Percentiles rank a stretch among this genome's conserved stretches.
These are phyloP conservation scores for Himalopsyche japonica DNA, from an alignment of 2,888 invertebrate species.

Conservation along the genomic window DNA sequence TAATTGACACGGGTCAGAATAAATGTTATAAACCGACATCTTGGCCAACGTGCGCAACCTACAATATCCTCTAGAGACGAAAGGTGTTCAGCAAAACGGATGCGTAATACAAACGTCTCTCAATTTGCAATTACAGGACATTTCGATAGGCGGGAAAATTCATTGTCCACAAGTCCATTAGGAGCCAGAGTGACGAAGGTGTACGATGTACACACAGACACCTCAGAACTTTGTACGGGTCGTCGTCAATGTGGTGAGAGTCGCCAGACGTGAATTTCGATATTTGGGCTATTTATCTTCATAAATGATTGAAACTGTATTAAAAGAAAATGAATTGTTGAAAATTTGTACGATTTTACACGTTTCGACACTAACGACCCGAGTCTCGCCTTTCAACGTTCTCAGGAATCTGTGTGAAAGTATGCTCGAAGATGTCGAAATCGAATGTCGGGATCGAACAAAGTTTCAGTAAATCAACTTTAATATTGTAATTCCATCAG, in stretches of 20 bases:
- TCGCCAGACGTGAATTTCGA: background rate
- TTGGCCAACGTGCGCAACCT: background rate
- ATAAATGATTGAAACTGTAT: no score
- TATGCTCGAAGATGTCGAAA: no score
- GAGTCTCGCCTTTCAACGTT: no score
- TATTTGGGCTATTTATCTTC: no score
- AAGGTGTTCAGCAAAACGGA: background rate
- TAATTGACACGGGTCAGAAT: background rate
- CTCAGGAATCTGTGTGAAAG: no score
- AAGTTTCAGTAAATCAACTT: no score
- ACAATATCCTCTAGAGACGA: background rate
- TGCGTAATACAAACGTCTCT: background rate
- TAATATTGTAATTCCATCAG: no score
- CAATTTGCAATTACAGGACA: background rate
- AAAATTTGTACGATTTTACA: no score
- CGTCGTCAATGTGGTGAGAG: background rate
- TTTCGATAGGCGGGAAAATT: background rate
- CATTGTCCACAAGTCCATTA: constrained; percentile 1
- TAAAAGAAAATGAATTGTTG: no score
- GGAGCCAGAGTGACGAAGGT: background rate
- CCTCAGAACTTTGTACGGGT: background rate
- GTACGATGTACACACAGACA: background rate
- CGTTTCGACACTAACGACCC: no score
- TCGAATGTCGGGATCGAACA: no score
- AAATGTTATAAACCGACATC: background rate